A percentile compares a stretch with the other conserved stretches of the same genome.
These are phyloP conservation scores for Luscinia megarhynchos DNA, from an alignment of 2,797 vertebrate species.

Conservation along the genomic window DNA sequence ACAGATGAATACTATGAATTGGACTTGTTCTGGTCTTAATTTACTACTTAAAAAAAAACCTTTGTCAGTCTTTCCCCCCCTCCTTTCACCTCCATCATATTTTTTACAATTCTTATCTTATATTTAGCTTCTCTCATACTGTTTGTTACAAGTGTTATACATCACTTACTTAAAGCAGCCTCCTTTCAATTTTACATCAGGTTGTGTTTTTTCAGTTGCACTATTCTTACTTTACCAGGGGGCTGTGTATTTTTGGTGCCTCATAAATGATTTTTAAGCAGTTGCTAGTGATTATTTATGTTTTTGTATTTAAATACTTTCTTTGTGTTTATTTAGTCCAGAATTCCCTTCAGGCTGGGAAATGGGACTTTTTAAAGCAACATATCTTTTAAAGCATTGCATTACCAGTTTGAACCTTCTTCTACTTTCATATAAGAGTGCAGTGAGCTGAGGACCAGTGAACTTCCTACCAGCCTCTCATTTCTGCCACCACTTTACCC, in stretches of 20 bases:
- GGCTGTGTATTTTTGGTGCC: neutral
- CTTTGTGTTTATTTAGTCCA: neutral
- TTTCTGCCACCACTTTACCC: neutral
- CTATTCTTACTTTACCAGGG: neutral
- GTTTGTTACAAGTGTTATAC: neutral
- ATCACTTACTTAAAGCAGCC: neutral
- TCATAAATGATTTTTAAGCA: neutral
- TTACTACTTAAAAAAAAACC: neutral
- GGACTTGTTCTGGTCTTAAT: neutral
- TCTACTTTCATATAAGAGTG: neutral
- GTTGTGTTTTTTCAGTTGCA: neutral
- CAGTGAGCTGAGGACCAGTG: neutral
- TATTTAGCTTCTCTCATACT: neutral
- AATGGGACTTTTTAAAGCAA: neutral
- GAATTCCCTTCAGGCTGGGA: neutral
- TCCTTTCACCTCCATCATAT: neutral
- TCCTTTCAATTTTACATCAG: neutral
- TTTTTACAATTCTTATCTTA: neutral
- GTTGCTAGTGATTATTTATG: neutral
- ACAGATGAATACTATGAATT: slow-evolving; percentile 1
- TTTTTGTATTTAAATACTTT: neutral
- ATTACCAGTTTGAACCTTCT: neutral
- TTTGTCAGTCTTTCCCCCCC: neutral
- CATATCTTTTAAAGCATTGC: neutral
- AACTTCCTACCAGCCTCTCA: neutral